Base-by-base conservation (phyloP, 2,888 invertebrate species). In the Kuschelorhynchus macadamiae region DNA sequence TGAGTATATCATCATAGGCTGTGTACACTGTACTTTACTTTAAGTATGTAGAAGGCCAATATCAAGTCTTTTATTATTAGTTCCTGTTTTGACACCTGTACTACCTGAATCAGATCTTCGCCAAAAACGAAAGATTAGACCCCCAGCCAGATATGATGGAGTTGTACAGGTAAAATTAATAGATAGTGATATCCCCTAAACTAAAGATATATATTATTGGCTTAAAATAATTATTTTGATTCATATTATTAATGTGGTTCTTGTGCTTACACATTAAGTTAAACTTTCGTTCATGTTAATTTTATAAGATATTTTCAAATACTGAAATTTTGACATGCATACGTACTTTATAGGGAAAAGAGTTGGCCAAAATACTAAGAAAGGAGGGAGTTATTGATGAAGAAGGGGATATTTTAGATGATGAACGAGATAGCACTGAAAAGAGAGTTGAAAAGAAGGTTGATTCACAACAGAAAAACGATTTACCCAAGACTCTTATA, bases 321-420 rank as follows among this genome's bases (percentile, higher is more conserved):
- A n/a, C n/a, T n/a, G n/a, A n/a, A n/a, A n/a, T n/a, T n/a, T n/a
- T n/a, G n/a, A n/a, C n/a, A n/a, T n/a, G n/a, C n/a, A n/a, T n/a
- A n/a, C n/a, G n/a, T n/a, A n/a, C n/a, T 30, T 20, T 44, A 16
- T 67, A 91, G 87, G 92, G 92, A 2, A 90, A 91, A 80, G 92
- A 92, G 81, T 82, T 92, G 52, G 92, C 92, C 75, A 86, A 89
- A 72, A 90, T 92, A 72, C 90, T 92, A 74, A 87, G 87, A 75
- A 90, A 91, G 76, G 90, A 91, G 81, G 92, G 91, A 0, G 88
- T 92, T 9, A 88, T 88, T 20, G 91, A 91, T 30, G 86, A 74
- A 70, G 85, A 73, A 11, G 2, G 5, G 73, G 20, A 63, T 42
- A 55, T 60, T 17, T 12, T 21, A 14, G 61, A 55, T 12, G 30